Evolutionary conservation across 2,113 vertebrate genomes (phyloP), one percentile per base, ranked within the genome.

Genomic region (Nematolebias whitei): DNA sequence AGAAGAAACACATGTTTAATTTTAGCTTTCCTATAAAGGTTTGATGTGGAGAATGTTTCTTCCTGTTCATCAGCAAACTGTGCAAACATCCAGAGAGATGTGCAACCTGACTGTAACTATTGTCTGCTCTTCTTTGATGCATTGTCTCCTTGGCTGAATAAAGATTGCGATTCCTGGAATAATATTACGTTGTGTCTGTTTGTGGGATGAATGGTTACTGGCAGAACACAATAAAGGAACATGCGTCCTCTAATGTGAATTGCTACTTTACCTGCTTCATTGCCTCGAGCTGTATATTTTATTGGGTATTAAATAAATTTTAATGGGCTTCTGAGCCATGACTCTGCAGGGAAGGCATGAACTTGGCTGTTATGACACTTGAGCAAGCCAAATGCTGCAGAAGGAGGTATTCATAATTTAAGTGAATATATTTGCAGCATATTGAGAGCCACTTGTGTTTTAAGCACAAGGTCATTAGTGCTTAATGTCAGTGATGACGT

Each of bases 191-290:
- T 3, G 20, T 51, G 35, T 40, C 53, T 73, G 15, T 58, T 61
- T 38, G 63, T 63, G 48, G 55, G 56, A 68, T 53, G 59, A 47
- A 76, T 84, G 75, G 83, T 78, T 75, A 79, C 85, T 73, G 77
- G 74, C 81, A 75, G 70, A 57, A 43, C 47, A 41, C 75, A 80
- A 85, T 87, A 85, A 84, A 77, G 58, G 60, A 66, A 85, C 84
- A 68, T 70, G 71, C 78, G 82, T 82, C 76, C 77, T 78, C 80
- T 87, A 80, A 73, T 85, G 71, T 23, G 64, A 76, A 66, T 63
- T 76, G 70, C 79, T 54, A 43, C 64, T 65, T 63, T 62, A 72
- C 77, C 73, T 63, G 47, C 48, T 81, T 85, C 62, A 76, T 68
- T 57, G 74, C 78, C 48, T 19, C 48, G 50, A 81, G 77, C 73